Evolutionary conservation across 2,888 invertebrate species (phyloP), one percentile per base, ranked within the genome.

Genomic region (Dolichopus griseipennis): DNA sequence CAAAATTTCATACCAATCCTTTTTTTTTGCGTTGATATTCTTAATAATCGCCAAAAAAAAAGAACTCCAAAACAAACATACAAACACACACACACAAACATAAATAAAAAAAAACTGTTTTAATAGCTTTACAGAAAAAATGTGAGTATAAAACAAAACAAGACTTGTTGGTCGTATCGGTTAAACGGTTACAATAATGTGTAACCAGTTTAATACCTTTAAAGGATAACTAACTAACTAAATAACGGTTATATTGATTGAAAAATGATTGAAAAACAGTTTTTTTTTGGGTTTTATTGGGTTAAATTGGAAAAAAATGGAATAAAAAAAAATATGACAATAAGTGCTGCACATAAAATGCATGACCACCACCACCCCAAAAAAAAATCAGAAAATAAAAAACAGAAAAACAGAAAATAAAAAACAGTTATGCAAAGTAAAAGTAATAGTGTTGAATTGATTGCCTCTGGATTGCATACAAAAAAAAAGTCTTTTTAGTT

Each of bases 361-460:
- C 52, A 52, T 52, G n/a, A 52, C 52, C n/a, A 52, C 52, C n/a
- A n/a, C n/a, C n/a, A n/a, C n/a, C n/a, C 52, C 52, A 52, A 52
- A 52, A n/a, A n/a, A n/a, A n/a, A n/a, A n/a, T n/a, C n/a, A n/a
- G n/a, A n/a, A n/a, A n/a, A n/a, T n/a, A n/a, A n/a, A n/a, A n/a
- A n/a, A n/a, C n/a, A n/a, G n/a, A n/a, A n/a, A n/a, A n/a, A n/a
- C n/a, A n/a, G n/a, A n/a, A n/a, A n/a, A n/a, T n/a, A n/a, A n/a
- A n/a, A n/a, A n/a, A n/a, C n/a, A n/a, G n/a, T n/a, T n/a, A n/a
- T n/a, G n/a, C n/a, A n/a, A 27, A 27, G 27, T 27, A 27, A n/a
- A 27, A 27, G 27, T 27, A 27, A 27, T 27, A 27, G 52, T 52
- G 52, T 9, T 52, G n/a, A 15, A 52, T 52, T 52, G 52, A 52